phyloP scores from a whole-genome alignment of 2,888 invertebrate genomes.

The Slavum lentiscoides region DNA sequence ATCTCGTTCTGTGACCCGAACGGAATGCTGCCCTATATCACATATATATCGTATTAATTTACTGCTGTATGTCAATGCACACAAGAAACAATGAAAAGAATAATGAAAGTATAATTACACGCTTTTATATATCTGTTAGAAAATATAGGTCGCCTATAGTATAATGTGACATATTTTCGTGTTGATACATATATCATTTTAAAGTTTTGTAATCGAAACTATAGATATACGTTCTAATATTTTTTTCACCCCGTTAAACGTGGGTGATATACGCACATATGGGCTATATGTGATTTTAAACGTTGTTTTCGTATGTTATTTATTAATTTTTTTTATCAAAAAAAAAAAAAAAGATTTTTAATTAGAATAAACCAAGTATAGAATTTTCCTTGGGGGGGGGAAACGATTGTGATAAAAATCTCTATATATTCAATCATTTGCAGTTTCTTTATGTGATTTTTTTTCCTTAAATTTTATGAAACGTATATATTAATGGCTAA shows the following conservation, averaged over 20 bases:
- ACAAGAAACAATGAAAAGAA: slow-evolving; percentile 31
- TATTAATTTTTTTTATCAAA: no score
- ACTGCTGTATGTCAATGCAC: slow-evolving; percentile 4
- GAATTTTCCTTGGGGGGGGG: no score
- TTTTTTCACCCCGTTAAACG: background rate
- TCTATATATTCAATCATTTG: no score
- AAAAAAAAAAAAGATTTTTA: no score
- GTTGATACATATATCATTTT: background rate
- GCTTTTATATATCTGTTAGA: slow-evolving; percentile 4
- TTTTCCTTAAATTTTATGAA: no score
- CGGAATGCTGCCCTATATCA: background rate
- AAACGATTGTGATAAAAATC: background rate
- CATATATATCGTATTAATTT: slow-evolving; percentile 8
- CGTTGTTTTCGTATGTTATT: no score
- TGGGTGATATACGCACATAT: background rate
- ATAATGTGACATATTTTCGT: slow-evolving; percentile 8
- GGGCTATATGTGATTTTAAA: background rate
- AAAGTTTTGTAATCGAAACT: slow-evolving; percentile 11
- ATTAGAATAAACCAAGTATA: no score
- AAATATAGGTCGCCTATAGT: background rate
- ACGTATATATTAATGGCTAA: no score
- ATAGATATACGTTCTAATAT: slow-evolving; percentile 7
- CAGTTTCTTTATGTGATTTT: no score
- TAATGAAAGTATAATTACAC: slow-evolving; percentile 43
- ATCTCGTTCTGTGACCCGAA: slow-evolving; percentile 11